phyloP scores from a whole-genome alignment of 2,888 invertebrate species.

The Parelbella ahira region DNA sequence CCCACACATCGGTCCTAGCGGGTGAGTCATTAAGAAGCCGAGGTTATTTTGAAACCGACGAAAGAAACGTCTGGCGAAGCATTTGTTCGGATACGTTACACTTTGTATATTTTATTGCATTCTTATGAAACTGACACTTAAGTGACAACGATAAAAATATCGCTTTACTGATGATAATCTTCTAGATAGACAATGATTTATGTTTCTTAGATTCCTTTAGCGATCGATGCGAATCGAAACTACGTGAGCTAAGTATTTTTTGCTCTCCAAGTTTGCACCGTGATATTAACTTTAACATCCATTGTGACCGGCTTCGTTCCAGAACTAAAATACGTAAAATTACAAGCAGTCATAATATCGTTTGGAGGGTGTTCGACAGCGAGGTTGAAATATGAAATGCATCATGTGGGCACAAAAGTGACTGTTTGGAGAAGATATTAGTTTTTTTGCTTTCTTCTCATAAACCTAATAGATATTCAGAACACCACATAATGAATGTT shows the following conservation, averaged over 20 bases:
- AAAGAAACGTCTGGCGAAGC: no score
- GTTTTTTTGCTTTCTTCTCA: no score
- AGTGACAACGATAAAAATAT: no score
- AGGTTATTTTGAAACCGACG: no score
- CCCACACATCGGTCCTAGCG: conserved; percentile 16
- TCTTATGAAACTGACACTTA: no score
- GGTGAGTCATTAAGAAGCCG: conserved; percentile 5
- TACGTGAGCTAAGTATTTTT: conserved; percentile 22
- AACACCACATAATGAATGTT: no score
- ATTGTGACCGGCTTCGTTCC: conserved; percentile 26
- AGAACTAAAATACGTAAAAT: conserved; percentile 26
- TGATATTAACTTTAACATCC: conserved; percentile 20
- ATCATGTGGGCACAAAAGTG: neutral
- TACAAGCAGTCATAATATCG: conserved; percentile 19
- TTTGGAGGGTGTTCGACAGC: conserved; percentile 17
- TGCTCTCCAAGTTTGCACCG: conserved; percentile 14
- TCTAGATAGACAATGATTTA: neutral
- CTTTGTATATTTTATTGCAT: no score
- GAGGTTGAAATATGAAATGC: conserved; percentile 4
- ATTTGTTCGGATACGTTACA: no score
- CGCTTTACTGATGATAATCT: no score
- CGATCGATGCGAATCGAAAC: conserved; percentile 22
- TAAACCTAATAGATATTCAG: no score
- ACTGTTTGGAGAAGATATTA: no score
- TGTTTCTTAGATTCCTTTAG: neutral